Base-by-base conservation (phyloP, 2,888 invertebrate genomes). In the Onchidella celtica region DNA sequence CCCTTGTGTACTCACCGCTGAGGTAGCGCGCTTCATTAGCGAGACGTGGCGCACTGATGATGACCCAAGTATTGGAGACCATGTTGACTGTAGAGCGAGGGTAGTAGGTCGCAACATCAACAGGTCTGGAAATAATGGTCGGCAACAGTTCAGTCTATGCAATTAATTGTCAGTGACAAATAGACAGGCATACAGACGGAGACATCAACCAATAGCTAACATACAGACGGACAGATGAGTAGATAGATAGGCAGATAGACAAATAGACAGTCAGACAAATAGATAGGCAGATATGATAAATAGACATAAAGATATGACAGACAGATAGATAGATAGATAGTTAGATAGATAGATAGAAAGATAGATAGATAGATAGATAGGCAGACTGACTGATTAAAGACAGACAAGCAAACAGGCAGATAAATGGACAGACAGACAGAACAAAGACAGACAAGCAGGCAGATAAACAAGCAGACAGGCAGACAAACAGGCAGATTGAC, bases 1-100 rank as follows among this genome's bases (percentile, higher is more conserved):
- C n/a, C n/a, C n/a, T n/a, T n/a, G n/a, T n/a, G n/a, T n/a, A n/a
- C 86, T 81, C 85, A 89, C 90, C 87, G 79, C 87, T 80, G 32
- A 89, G 79, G 40, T 79, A 73, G 27, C 68, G 57, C 4, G 87
- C 85, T 78, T 88, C 88, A 6, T 83, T 77, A 3, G 29, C 34
- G 47, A 89, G 87, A 3, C 65, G 34, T 2, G 75, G 63, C 3
- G 84, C 82, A 24, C 87, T 61, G 1, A 87, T 69, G 21, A 90
- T 83, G 21, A 84, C 83, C 89, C 89, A 89, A 11, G 85, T 81
- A 36, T 73, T 65, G 66, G 83, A 27, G 21, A 27, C 6, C 0
- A 79, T 3, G 38, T 70, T 79, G 63, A 79, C 27, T 3, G 32
- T 65, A 2, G 79, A 70, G 24, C 4, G 3, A 0, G 63, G 70